Conservation (phyloP, 1,140 invertebrate species). For the Archivesica marissinica region DNA sequence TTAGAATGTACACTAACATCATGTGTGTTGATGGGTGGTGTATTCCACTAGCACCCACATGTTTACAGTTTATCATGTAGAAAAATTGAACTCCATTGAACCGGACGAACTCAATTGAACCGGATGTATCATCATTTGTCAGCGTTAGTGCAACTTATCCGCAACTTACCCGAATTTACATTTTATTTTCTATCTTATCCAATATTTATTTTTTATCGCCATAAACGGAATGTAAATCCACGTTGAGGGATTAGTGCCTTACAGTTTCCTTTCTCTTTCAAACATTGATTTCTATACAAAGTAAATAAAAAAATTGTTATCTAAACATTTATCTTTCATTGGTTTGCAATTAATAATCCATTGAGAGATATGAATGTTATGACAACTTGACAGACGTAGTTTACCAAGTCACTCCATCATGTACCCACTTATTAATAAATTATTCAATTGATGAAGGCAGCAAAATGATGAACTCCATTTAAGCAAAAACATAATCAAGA, state of each 20-base stretch:
- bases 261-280: not conserved
- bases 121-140: too few species aligned
- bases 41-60: too few species aligned
- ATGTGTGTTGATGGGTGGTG: too few species aligned
- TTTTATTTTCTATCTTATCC: conserved; percentile 19
- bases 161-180: not conserved
- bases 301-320: not conserved
- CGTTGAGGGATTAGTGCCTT: not conserved
- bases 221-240: conserved; percentile 1
- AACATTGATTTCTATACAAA: conserved; percentile 3
- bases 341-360: conserved; percentile 7
- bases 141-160: too few species aligned
- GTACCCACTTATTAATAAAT: not conserved
- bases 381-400: not conserved
- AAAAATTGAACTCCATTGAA: too few species aligned
- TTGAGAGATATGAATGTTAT: not conserved
- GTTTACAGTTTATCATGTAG: too few species aligned
- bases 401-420: not conserved
- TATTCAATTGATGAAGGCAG: not conserved
- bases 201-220: conserved; percentile 13
- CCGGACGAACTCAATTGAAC: too few species aligned
- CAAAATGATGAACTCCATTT: not conserved
- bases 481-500: not conserved
- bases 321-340: not conserved
- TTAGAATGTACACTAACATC: too few species aligned